Evolutionary conservation across 2,888 invertebrate species (phyloP), one percentile per base, ranked within the genome.

Genomic region (Acleris laterana): DNA sequence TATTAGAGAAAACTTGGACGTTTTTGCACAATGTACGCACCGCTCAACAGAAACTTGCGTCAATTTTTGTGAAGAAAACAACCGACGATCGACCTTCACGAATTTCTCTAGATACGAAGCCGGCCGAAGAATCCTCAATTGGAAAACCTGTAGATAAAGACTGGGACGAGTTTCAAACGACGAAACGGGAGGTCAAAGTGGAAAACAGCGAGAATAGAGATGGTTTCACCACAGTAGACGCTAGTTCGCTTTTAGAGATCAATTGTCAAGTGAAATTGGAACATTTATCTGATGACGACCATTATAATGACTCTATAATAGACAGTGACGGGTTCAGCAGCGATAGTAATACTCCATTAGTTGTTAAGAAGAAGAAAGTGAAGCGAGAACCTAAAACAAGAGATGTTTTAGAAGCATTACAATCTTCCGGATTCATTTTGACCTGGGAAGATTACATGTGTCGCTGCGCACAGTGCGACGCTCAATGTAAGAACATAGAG

Each of bases 391-490:
- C 74, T 46, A 73, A 71, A 62, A 69, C 16, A 69, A 74, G 61
- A n/a, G 20, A 65, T 6, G 61, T 72, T 3, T 69, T 63, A 38
- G 62, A 68, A 3, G 56, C 58, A 1, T 63, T 73, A 6, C 74
- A 81, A 38, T 72, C 77, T 4, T 68, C 77, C 0, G 63, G 76
- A 0, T 69, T 77, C 1, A 73, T 71, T 2, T 32, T 81, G 0
- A 84, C 87, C 1, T 93, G 93, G 93, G 88, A 88, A 0, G 83
- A 88, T 9, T 88, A 87, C 22, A 81, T 83, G 58, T 92, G 90
- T 70, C 77, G 85, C 0, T 93, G 93, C 74, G 90, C 87, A 0
- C 80, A 79, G 42, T 93, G 93, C 44, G 90, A 91, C 63, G 90
- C 90, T 0, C 82, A 87, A 38, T 92, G 89, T 63, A 88, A 88